Evolutionary conservation across 2,888 invertebrate species (phyloP).

Genomic region (Laspeyria flexula): DNA sequence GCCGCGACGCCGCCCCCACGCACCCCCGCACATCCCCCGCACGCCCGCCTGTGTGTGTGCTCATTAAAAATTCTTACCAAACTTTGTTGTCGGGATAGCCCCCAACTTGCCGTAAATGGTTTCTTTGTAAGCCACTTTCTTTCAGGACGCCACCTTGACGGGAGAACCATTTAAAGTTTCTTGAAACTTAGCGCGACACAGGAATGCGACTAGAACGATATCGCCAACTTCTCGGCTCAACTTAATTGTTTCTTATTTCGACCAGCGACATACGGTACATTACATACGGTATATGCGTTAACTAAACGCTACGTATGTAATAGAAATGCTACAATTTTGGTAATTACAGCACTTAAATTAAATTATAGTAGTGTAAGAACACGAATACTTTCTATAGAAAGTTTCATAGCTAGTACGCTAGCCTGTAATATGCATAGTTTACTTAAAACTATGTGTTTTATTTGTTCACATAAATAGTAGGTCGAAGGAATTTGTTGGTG

Average conservation of each 20-base stretch:
- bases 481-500: conserved; percentile 40
- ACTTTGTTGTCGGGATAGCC: conserved; percentile 69
- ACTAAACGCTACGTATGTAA: conserved; percentile 36
- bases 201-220: conserved; percentile 31
- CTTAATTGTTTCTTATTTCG: conserved; percentile 20
- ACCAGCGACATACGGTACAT: conserved; percentile 8
- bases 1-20: conserved; percentile 60
- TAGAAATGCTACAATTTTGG: conserved; percentile 43
- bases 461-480: conserved; percentile 42
- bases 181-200: conserved; percentile 22
- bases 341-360: conserved; percentile 45
- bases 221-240: conserved; percentile 17
- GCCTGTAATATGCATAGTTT: conserved; percentile 50
- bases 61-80: conserved; percentile 81
- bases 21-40: conserved; percentile 49
- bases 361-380: conserved; percentile 43
- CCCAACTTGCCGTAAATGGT: conserved; percentile 59
- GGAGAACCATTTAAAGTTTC: conserved; percentile 38
- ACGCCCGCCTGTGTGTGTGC: conserved; percentile 32
- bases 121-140: conserved; percentile 51
- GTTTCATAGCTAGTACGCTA: conserved; percentile 36
- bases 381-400: conserved; percentile 51
- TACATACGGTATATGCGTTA: conserved; percentile 30
- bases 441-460: conserved; percentile 34
- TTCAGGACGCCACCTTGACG: conserved; percentile 34